Percentiles rank a stretch among this genome's conserved stretches.
Conservation (phyloP, 2,113 vertebrate species). For the Ailurus styani region DNA sequence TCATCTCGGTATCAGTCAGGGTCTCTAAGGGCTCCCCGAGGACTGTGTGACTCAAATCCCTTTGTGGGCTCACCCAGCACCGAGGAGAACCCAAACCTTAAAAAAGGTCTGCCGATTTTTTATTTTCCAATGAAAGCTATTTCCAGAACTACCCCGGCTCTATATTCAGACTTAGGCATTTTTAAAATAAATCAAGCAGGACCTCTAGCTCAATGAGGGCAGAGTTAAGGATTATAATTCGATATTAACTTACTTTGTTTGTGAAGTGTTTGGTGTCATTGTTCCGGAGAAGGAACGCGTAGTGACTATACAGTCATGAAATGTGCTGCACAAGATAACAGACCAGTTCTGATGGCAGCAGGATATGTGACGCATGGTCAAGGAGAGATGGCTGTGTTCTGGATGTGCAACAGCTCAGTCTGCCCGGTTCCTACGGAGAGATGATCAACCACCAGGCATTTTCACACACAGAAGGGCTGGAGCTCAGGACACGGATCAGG, state of each 20-base stretch:
- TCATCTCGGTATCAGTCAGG: fast-evolving
- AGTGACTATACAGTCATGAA: neutral
- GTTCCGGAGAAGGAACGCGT: neutral
- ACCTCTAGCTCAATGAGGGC: neutral
- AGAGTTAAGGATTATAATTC: neutral
- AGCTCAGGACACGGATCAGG: fast-evolving
- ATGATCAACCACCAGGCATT: neutral
- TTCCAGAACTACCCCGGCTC: neutral
- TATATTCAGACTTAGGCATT: neutral
- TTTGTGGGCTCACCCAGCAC: neutral
- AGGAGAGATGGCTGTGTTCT: neutral
- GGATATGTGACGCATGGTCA: fast-evolving
- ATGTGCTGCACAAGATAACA: neutral
- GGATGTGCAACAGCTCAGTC: neutral
- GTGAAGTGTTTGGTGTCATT: neutral
- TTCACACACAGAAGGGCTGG: neutral
- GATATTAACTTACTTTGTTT: neutral
- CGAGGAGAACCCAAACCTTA: neutral
- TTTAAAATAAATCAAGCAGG: neutral
- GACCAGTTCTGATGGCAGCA: neutral
- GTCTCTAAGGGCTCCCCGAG: fast-evolving
- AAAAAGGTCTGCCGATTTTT: neutral
- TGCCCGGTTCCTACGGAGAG: fast-evolving
- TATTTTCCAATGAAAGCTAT: neutral
- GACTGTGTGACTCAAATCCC: fast-evolving